A percentile compares a stretch with the other conserved stretches of the same genome.
Conservation (phyloP, 2,113 vertebrate genomes). For the Eublepharis macularius region DNA sequence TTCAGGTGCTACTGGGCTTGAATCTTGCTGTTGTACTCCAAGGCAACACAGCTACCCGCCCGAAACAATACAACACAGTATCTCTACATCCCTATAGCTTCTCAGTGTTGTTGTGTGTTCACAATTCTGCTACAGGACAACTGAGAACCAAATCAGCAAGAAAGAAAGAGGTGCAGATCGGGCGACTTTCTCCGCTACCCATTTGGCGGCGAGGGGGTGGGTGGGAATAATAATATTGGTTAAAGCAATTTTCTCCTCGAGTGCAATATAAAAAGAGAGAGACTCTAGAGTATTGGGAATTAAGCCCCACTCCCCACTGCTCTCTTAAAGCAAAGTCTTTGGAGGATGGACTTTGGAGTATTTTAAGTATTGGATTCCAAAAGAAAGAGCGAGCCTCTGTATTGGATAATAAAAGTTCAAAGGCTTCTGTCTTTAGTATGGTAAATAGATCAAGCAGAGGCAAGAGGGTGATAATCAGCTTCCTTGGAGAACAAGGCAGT, state of each 20-base stretch:
- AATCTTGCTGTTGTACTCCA: too few species aligned
- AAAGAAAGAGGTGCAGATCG: not conserved
- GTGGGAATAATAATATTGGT: not conserved
- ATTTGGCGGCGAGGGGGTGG: too few species aligned
- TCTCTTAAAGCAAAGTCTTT: not conserved
- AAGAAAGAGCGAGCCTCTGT: not conserved
- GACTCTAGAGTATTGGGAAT: not conserved
- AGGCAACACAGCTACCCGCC: too few species aligned
- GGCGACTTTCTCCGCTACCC: not conserved
- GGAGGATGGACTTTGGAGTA: not conserved
- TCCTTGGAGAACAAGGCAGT: not conserved
- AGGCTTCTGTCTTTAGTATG: conserved; percentile 23
- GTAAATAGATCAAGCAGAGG: conserved; percentile 26
- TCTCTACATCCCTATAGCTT: too few species aligned
- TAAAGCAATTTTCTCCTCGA: not conserved
- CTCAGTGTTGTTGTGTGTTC: too few species aligned
- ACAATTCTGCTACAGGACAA: not conserved
- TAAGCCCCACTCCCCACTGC: not conserved
- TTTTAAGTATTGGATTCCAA: conserved; percentile 27
- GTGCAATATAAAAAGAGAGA: not conserved
- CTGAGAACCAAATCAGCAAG: not conserved
- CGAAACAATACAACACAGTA: too few species aligned
- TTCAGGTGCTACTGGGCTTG: too few species aligned
- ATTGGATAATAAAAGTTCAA: conserved; percentile 20
- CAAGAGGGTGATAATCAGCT: not conserved